Conservation (phyloP, 2,113 vertebrate species). For the Myrmecophaga tridactyla region DNA sequence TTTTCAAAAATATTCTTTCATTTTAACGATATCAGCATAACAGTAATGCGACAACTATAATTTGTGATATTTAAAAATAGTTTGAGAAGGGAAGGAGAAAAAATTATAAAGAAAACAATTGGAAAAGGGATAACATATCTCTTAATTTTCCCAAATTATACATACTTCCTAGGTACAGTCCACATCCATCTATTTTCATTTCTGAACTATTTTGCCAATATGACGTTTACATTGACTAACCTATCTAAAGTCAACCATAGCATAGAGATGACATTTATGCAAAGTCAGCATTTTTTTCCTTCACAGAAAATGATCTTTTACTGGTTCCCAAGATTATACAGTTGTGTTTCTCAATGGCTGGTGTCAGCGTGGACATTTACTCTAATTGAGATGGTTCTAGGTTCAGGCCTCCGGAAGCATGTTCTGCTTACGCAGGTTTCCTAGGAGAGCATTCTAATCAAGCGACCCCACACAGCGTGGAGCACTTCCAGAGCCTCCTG, state of each 20-base stretch:
- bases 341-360: background rate
- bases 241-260: background rate
- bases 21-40: background rate
- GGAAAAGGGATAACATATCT: background rate
- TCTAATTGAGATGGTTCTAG: background rate
- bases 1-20: background rate
- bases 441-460: background rate
- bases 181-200: background rate
- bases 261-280: background rate
- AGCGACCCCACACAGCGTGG: background rate
- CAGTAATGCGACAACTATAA: background rate
- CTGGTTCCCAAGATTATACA: background rate
- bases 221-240: background rate
- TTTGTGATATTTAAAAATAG: background rate
- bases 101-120: background rate
- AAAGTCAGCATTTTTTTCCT: background rate
- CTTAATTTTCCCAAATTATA: background rate
- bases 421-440: background rate
- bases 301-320: background rate
- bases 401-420: no score
- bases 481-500: background rate
- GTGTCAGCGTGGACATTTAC: background rate
- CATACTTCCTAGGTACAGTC: background rate
- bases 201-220: background rate
- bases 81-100: background rate